Conservation (phyloP, 2,113 vertebrate species). For the Pleuronectes platessa region DNA sequence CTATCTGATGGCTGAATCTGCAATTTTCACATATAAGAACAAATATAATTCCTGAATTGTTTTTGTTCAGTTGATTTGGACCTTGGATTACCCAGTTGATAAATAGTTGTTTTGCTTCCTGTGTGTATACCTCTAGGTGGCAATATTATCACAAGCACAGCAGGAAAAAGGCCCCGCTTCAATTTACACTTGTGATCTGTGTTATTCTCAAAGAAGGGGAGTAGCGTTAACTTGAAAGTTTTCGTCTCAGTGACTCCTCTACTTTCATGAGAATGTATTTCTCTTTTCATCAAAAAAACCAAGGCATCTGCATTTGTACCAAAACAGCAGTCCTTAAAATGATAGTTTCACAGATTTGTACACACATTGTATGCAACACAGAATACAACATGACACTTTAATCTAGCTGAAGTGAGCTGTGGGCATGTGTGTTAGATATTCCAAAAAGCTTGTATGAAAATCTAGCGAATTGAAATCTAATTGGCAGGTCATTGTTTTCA, state of each 20-base stretch:
- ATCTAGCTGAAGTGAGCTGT: not conserved
- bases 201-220: not conserved
- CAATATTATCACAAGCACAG: constrained; percentile 52
- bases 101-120: not conserved
- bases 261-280: not conserved
- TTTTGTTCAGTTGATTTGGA: not conserved
- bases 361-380: not conserved
- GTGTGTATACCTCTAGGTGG: constrained; percentile 48
- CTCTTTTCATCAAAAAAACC: not conserved
- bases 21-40: not conserved
- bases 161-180: constrained; percentile 12
- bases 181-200: not conserved
- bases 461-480: no score
- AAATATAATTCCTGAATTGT: not conserved
- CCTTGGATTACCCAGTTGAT: not conserved
- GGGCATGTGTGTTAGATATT: no score
- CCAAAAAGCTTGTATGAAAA: no score
- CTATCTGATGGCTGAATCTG: not conserved
- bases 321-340: not conserved
- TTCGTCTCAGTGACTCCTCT: not conserved
- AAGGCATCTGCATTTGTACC: not conserved
- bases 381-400: no score
- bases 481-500: no score
- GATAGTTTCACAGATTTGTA: not conserved
- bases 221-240: not conserved